Evolutionary conservation across 2,888 invertebrate genomes (phyloP).

Genomic region (Plusia festucae): DNA sequence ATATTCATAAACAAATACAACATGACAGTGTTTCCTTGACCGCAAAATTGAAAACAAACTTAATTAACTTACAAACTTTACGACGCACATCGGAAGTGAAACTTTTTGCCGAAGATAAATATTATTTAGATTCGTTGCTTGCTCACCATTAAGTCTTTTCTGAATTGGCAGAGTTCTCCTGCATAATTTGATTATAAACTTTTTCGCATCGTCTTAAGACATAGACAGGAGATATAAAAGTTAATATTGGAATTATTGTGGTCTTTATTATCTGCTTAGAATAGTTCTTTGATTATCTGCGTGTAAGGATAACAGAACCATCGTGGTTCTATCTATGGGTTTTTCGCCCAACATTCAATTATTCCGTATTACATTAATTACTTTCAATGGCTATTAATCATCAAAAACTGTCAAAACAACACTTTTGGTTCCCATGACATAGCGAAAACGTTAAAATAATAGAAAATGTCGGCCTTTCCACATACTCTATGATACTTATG

Average conservation of each 20-base stretch:
- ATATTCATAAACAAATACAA: background rate
- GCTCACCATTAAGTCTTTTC: background rate
- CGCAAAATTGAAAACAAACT: background rate
- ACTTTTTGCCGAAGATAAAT: background rate
- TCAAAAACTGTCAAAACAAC: background rate
- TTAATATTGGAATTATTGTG: background rate
- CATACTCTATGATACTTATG: background rate
- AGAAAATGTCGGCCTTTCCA: slow-evolving; percentile 2
- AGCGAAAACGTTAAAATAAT: slow-evolving; percentile 10
- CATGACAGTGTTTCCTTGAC: background rate
- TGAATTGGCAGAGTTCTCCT: background rate
- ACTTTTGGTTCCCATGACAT: background rate
- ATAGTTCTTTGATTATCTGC: background rate
- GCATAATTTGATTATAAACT: background rate
- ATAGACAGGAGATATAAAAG: slow-evolving; percentile 1
- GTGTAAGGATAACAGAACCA: background rate
- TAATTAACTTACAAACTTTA: background rate
- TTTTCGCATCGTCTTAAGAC: background rate
- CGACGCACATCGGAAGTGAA: background rate
- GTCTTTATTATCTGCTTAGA: no score
- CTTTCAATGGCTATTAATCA: background rate
- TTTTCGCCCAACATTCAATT: background rate
- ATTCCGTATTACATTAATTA: background rate
- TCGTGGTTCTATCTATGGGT: no score
- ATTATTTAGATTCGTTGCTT: slow-evolving; percentile 1